Percentiles rank a stretch among this genome's conserved stretches.
phyloP scores from a whole-genome alignment of 2,888 invertebrate genomes.

The Hedya salicella region DNA sequence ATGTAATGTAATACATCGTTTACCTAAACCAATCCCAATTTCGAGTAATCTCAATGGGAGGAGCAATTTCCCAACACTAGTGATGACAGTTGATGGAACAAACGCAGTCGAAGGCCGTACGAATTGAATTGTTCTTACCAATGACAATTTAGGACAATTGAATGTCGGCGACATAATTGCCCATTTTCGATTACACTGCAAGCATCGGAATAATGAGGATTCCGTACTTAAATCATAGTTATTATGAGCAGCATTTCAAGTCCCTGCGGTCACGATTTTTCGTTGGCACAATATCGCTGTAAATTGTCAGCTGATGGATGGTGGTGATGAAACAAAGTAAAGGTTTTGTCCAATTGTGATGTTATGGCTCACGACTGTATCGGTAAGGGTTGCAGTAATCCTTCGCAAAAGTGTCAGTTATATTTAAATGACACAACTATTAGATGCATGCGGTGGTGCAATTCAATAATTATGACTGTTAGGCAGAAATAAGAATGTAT shows the following conservation, averaged over 20 bases:
- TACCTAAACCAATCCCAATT: slow-evolving; percentile 22
- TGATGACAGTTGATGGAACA: slow-evolving; percentile 45
- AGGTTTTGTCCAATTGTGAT: slow-evolving; percentile 36
- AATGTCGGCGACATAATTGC: slow-evolving; percentile 69
- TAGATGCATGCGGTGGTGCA: background rate
- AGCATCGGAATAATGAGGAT: slow-evolving; percentile 65
- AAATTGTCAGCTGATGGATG: slow-evolving; percentile 43
- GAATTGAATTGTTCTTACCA: slow-evolving; percentile 62
- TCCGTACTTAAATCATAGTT: slow-evolving; percentile 66
- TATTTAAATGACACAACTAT: slow-evolving; percentile 4
- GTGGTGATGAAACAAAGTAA: slow-evolving; percentile 42
- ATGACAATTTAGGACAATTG: slow-evolving; percentile 71
- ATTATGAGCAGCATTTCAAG: slow-evolving; percentile 61
- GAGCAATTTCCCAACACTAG: slow-evolving; percentile 32
- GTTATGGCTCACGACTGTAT: slow-evolving; percentile 39
- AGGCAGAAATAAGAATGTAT: no score
- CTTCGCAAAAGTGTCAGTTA: slow-evolving; percentile 9
- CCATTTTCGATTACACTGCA: slow-evolving; percentile 71
- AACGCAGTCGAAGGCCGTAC: slow-evolving; percentile 57
- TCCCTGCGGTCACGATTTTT: slow-evolving; percentile 72
- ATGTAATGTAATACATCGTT: slow-evolving; percentile 20
- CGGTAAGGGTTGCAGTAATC: slow-evolving; percentile 28
- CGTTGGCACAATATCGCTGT: slow-evolving; percentile 45
- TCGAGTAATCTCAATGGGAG: slow-evolving; percentile 22
- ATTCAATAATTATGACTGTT: no score